Evolutionary conservation across 2,797 vertebrate species (phyloP).

Genomic region (Paedocypris micromegethes): DNA sequence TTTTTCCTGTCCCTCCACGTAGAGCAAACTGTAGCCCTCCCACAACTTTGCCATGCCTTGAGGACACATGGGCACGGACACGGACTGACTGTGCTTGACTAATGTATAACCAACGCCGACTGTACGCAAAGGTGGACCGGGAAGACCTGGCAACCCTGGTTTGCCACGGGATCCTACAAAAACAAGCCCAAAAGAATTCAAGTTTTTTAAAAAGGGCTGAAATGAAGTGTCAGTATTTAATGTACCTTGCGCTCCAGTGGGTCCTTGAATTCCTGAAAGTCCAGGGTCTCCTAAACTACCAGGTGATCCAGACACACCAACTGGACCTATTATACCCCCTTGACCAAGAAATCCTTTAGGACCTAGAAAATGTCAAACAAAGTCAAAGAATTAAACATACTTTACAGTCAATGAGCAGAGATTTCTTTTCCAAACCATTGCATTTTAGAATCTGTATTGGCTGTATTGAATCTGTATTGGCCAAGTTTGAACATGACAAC

Average conservation of each 20-base stretch:
- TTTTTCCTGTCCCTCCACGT: conserved; percentile 93
- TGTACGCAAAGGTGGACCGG: conserved; percentile 70
- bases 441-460: too few relatives aligned
- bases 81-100: conserved; percentile 90
- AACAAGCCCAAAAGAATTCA: neutral
- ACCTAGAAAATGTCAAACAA: conserved; percentile 55
- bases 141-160: conserved; percentile 66
- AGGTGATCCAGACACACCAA: conserved; percentile 64
- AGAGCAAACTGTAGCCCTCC: conserved; percentile 90
- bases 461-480: too few relatives aligned
- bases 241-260: conserved; percentile 69
- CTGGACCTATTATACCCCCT: conserved; percentile 66
- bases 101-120: conserved; percentile 81
- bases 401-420: neutral
- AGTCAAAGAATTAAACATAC: neutral
- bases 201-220: neutral
- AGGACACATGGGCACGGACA: conserved; percentile 85
- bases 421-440: too few relatives aligned
- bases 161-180: conserved; percentile 72
- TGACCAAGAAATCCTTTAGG: conserved; percentile 70
- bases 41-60: conserved; percentile 84
- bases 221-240: neutral
- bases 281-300: conserved; percentile 70
- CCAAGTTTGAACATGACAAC: too few relatives aligned
- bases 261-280: conserved; percentile 61